Evolutionary conservation across 2,888 invertebrate genomes (phyloP).

Genomic region (Pandemis cinnamomeana): DNA sequence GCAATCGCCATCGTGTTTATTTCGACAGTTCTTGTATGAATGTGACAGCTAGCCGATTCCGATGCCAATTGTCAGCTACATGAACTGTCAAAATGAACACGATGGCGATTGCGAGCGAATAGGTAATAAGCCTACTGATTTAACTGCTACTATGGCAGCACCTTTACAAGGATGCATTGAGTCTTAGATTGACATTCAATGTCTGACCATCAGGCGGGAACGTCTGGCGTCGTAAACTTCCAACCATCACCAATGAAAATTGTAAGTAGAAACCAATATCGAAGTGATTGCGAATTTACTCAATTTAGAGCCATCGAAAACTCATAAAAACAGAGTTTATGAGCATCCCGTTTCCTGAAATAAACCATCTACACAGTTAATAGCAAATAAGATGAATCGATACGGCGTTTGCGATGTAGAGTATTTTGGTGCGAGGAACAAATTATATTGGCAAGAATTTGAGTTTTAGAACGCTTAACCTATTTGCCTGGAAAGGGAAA

Average conservation of each 20-base stretch:
- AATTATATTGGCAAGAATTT: neutral
- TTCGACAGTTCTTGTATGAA: no score
- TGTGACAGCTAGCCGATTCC: no score
- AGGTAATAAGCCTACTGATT: no score
- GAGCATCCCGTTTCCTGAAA: slow-evolving; percentile 11
- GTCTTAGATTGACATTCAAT: slow-evolving; percentile 23
- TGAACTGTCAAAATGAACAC: no score
- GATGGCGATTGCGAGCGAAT: no score
- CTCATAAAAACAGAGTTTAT: neutral
- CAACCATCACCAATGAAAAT: slow-evolving; percentile 5
- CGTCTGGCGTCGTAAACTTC: slow-evolving; percentile 9
- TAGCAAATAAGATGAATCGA: slow-evolving; percentile 1
- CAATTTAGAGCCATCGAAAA: slow-evolving; percentile 14
- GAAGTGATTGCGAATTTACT: neutral
- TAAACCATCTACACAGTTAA: slow-evolving; percentile 4
- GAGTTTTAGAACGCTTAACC: neutral
- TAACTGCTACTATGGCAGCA: neutral
- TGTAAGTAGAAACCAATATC: slow-evolving; percentile 20
- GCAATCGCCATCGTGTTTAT: no score
- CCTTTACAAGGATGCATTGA: slow-evolving; percentile 28
- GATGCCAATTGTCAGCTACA: no score
- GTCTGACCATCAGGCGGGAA: slow-evolving; percentile 8
- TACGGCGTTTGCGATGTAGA: neutral
- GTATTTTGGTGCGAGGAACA: neutral
- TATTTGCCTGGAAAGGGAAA: no score